These are phyloP conservation scores for Temnothorax nylanderi DNA, from an alignment of 1,140 invertebrate species.

Conservation along the genomic window DNA sequence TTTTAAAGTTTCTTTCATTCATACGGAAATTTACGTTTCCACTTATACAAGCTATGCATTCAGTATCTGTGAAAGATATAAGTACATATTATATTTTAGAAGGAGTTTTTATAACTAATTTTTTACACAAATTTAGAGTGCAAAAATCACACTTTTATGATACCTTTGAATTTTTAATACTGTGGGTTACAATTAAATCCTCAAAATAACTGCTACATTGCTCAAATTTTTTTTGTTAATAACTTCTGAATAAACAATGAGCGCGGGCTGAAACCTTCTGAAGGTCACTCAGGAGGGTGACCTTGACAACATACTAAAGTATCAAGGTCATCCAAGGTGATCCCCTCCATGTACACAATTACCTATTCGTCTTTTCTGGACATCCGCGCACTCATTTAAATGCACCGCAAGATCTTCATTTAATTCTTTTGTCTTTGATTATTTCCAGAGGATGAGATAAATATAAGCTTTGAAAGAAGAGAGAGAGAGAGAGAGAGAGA, in stretches of 20 bases:
- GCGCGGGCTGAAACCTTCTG: too few species aligned
- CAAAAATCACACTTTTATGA: neutral
- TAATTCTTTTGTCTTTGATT: neutral
- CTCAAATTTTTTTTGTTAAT: too few species aligned
- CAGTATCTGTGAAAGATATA: neutral
- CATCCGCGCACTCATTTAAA: neutral
- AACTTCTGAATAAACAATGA: too few species aligned
- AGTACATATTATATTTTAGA: neutral
- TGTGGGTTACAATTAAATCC: neutral
- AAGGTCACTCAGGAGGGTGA: too few species aligned
- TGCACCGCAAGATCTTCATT: neutral
- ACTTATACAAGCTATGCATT: neutral
- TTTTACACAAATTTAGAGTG: neutral
- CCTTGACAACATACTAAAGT: too few species aligned
- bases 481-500: too few species aligned
- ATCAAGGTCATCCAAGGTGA: too few species aligned
- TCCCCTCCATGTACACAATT: too few species aligned
- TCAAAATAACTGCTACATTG: too few species aligned
- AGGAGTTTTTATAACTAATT: neutral
- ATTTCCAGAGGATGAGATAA: neutral
- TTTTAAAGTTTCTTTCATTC: neutral
- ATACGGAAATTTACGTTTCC: neutral
- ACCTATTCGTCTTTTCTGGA: neutral
- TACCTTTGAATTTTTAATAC: neutral
- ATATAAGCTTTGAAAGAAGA: too few species aligned